phyloP scores from a whole-genome alignment of 1,140 invertebrate genomes.

The Cydia splendana region DNA sequence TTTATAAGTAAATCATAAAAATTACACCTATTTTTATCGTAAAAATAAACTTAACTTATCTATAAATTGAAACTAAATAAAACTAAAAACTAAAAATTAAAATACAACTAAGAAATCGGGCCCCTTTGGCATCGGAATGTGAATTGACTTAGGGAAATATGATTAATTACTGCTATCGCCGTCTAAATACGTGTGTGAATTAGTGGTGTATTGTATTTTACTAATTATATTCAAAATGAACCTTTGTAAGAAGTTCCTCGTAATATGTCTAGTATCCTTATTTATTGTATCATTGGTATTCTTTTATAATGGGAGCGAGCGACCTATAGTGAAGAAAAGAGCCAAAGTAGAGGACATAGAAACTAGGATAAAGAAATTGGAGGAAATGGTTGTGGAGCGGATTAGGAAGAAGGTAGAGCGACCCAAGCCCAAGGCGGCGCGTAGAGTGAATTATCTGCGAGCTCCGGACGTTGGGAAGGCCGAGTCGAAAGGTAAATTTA shows the following conservation, averaged over 20 bases:
- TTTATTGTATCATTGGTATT: background rate
- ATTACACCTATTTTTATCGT: too few relatives aligned
- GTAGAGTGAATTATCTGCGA: background rate
- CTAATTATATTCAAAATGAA: constrained; percentile 35
- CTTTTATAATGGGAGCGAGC: background rate
- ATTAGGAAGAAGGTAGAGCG: constrained; percentile 46
- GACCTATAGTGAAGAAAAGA: background rate
- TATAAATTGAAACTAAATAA: too few relatives aligned
- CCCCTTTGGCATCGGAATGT: too few relatives aligned
- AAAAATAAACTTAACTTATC: too few relatives aligned
- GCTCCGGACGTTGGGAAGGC: background rate
- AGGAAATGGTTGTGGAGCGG: constrained; percentile 59
- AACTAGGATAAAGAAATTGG: constrained; percentile 54
- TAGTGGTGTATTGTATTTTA: background rate
- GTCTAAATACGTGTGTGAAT: background rate
- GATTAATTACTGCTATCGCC: background rate
- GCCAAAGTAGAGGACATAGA: constrained; percentile 49
- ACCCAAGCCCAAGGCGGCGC: background rate
- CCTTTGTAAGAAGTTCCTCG: constrained; percentile 40
- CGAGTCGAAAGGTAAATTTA: background rate
- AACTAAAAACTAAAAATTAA: too few relatives aligned
- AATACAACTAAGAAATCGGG: too few relatives aligned
- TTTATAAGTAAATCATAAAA: too few relatives aligned
- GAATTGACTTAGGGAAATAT: background rate
- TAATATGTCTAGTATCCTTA: constrained; percentile 10